Conservation (phyloP, 1,140 invertebrate genomes). For the Lycorma delicatula region DNA sequence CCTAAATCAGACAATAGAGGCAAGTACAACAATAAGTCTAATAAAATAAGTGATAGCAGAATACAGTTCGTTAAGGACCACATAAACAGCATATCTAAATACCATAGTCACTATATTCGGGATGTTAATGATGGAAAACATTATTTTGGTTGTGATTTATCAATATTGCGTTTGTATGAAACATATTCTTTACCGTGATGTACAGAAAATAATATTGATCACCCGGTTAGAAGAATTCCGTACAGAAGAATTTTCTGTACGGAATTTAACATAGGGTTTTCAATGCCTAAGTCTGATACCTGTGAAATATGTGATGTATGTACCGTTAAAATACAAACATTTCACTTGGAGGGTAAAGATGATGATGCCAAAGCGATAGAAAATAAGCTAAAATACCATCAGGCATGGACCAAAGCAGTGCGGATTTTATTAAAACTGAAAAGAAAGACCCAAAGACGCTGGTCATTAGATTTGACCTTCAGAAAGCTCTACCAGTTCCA, state of each 20-base stretch:
- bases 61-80: background rate
- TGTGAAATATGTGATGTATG: constrained; percentile 16
- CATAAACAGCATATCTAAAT: background rate
- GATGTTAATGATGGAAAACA: constrained; percentile 2
- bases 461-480: constrained; percentile 9
- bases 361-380: constrained; percentile 4
- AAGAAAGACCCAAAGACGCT: too few species aligned
- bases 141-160: constrained; percentile 11
- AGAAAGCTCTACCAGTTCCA: constrained; percentile 19
- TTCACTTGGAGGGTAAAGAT: constrained; percentile 1
- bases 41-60: too few species aligned
- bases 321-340: background rate
- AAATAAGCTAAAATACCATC: constrained; percentile 8
- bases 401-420: constrained; percentile 1
- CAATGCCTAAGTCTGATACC: constrained; percentile 17
- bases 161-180: constrained; percentile 1
- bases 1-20: too few species aligned
- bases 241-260: constrained; percentile 16
- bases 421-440: too few species aligned
- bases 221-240: background rate
- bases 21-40: too few species aligned
- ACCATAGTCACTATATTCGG: background rate
- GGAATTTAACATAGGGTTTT: constrained; percentile 16
- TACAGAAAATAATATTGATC: background rate
- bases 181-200: background rate